Evolutionary conservation across 2,113 vertebrate genomes (phyloP).

Genomic region (Haemorhous mexicanus): DNA sequence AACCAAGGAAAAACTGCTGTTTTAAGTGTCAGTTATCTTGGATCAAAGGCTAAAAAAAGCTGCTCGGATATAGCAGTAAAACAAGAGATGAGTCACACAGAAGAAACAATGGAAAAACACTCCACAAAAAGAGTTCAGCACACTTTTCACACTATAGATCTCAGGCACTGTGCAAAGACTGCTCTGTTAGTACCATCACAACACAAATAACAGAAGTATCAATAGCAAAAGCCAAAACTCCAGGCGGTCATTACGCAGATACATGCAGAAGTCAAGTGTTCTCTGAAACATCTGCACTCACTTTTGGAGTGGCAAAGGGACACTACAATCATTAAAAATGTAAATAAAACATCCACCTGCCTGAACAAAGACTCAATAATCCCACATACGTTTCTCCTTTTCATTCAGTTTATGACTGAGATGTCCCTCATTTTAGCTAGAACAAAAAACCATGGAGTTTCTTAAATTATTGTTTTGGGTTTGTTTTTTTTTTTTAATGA

Average conservation of each 20-base stretch:
- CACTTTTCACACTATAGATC: not conserved
- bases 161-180: not conserved
- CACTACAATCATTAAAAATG: not conserved
- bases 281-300: not conserved
- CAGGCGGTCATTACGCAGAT: not conserved
- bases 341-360: not conserved
- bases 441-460: not conserved
- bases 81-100: not conserved
- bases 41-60: not conserved
- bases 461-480: not conserved
- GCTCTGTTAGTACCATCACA: not conserved
- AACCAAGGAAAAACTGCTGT: not conserved
- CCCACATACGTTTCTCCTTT: not conserved
- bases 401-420: not conserved
- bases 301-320: not conserved
- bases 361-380: not conserved
- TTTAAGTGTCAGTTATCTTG: not conserved
- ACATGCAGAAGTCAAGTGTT: not conserved
- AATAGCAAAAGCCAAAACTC: not conserved
- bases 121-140: not conserved
- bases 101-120: not conserved
- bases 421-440: not conserved
- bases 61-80: not conserved
- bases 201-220: not conserved
- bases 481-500: not conserved